Base-by-base conservation (phyloP, 1,140 invertebrate genomes). In the Drosophila prosaltans region DNA sequence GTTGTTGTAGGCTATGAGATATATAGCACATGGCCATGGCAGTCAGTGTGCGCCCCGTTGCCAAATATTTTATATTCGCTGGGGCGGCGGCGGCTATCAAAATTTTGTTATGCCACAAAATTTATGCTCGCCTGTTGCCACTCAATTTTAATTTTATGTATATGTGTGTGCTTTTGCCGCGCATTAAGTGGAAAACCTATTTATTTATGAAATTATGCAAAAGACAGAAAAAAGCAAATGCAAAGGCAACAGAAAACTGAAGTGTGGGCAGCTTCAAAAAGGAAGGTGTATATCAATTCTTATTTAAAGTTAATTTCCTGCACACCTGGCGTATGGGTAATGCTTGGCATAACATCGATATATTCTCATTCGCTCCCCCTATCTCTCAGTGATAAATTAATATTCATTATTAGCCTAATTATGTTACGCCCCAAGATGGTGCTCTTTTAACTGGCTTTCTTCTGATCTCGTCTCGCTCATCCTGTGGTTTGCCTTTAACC, bases 301-400 rank as follows among this genome's bases (percentile, higher is more conserved):
- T 55, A 28, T 54, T 70, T 80, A 48, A 75, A 51, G 40, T 51
- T 36, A 28, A 45, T 43, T 60, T 60, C 3, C 26, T 32, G 68
- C 68, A 65, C 83, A 83, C 73, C 72, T 70, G 83, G 76, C 83
- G 82, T 82, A 88, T 86, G 63, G 58, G 83, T 80, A 64, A 74
- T 77, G 65, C 69, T 67, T 68, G 88, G 77, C 28, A 30, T 30
- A 30, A 30, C 4, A 36, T 36, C 32, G 3, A 36, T 36, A 36
- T 36, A 36, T 36, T 36, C 32, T 36, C 32, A 36, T 36, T 36
- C 32, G 6, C 32, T 36, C 32, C 6, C 32, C 6, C 32, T 36
- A 6, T 36, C 32, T 36, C 32, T 36, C 3, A 39, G 39, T 21
- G 10, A 21, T 43, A 63, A 63, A 28, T 48, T 61, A 65, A 70